These are phyloP conservation scores for Lemur catta DNA, from an alignment of 2,797 vertebrate genomes.

Conservation along the genomic window DNA sequence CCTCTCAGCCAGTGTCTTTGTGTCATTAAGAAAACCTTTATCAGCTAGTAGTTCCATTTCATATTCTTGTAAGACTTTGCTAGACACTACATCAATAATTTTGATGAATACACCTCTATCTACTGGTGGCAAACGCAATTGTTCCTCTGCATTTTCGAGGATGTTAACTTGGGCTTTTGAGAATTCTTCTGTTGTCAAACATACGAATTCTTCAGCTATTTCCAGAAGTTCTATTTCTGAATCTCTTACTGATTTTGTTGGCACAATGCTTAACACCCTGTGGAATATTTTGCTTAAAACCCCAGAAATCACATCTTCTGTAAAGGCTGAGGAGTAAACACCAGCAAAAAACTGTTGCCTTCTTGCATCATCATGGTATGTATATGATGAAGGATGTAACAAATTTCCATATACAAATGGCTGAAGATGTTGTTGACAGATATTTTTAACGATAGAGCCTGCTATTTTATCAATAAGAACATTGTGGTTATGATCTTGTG, in stretches of 20 bases:
- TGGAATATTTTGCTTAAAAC: slow-evolving; percentile 66
- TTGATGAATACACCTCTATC: not conserved
- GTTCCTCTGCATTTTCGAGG: slow-evolving; percentile 17
- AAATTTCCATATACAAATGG: slow-evolving; percentile 46
- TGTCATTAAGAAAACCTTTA: slow-evolving; percentile 46
- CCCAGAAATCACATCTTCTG: slow-evolving; percentile 57
- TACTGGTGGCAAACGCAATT: not conserved
- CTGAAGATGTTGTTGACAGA: slow-evolving; percentile 49
- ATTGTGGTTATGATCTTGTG: not conserved
- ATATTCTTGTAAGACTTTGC: slow-evolving; percentile 31
- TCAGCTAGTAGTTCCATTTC: slow-evolving; percentile 28
- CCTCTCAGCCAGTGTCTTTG: slow-evolving; percentile 40
- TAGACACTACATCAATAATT: slow-evolving; percentile 23
- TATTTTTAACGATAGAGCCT: slow-evolving; percentile 58
- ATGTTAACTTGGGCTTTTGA: slow-evolving; percentile 51
- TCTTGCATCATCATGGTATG: slow-evolving; percentile 1
- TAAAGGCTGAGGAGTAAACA: slow-evolving; percentile 41
- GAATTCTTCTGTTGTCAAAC: slow-evolving; percentile 46
- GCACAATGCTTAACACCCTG: not conserved
- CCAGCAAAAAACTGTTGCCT: slow-evolving; percentile 16
- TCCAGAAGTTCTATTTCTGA: slow-evolving; percentile 32
- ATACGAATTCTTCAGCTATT: slow-evolving; percentile 29
- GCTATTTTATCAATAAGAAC: slow-evolving; percentile 45
- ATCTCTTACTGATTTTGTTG: slow-evolving; percentile 21
- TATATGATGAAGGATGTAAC: not conserved